Base-by-base conservation (phyloP, 1,140 invertebrate species). In the Bombus sibiricus region DNA sequence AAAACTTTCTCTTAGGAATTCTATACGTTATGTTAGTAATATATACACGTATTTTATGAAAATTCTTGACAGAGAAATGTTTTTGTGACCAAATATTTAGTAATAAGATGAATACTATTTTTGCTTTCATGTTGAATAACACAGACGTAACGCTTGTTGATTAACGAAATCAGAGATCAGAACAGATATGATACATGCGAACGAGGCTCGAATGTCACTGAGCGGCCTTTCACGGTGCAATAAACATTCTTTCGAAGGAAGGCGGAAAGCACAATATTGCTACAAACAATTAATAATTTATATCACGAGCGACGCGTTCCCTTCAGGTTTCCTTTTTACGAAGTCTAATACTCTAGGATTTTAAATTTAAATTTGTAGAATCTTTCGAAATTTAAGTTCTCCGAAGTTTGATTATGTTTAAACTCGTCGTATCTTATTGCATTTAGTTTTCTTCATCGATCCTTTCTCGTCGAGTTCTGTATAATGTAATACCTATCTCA, bases 211-310 rank as follows among this genome's bases (percentile, higher is more conserved):
- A 85, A 85, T 85, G 57, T 80, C 83, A 72, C 68, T 53, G 39
- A 28, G 25, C 68, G 57, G 76, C 77, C 83, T 85, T 85, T 85
- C 77, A 85, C 77, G 83, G 47, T 85, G 77, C 57, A 72, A 80
- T 72, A 41, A 85, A 62, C 77, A 80, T 72, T 72, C 66, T n/a
- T 59, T 28, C 25, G 8, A 59, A n/a, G 15, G 47, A 53, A 62
- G 57, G 9, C 28, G 34, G 43, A 57, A 68, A 78, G 80, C 2
- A 47, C 57, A 59, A 47, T 64, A 77, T 62, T 47, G 13, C 41
- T 25, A 9, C 2, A 41, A 47, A n/a, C 34, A 32, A 73, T 85
- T 80, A 85, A 80, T 73, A 80, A 85, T 85, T 85, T 80, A 85
- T 80, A 12, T 34, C 34, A 62, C 6, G 68, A 59, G n/a, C 37